Evolutionary conservation across 2,113 vertebrate genomes (phyloP).

Genomic region (Percopsis transmontana): DNA sequence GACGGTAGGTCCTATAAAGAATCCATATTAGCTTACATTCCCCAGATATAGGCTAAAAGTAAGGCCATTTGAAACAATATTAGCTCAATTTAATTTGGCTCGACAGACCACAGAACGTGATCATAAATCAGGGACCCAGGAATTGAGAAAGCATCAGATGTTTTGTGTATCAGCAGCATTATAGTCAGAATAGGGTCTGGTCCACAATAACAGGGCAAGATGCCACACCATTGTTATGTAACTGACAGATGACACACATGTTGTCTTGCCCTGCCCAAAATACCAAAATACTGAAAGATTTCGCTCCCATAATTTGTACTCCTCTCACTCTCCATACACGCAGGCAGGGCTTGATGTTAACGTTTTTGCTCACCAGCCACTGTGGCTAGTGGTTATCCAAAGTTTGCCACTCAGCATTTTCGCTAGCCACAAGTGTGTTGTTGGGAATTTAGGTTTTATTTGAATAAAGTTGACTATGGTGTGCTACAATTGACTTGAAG

Average conservation of each 20-base stretch:
- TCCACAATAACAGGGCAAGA: constrained; percentile 62
- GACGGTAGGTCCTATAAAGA: constrained; percentile 18
- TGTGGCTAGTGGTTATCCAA: no score
- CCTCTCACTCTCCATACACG: no score
- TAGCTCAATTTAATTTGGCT: constrained; percentile 24
- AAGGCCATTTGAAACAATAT: constrained; percentile 19
- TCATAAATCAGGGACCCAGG: constrained; percentile 28
- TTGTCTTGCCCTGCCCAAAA: no score
- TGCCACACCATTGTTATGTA: constrained; percentile 67
- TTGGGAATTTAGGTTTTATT: no score
- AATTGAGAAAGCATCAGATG: constrained; percentile 41
- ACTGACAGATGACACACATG: constrained; percentile 35
- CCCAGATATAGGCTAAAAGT: constrained; percentile 15
- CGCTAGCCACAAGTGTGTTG: no score
- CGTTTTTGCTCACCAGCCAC: no score
- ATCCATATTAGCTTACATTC: constrained; percentile 1
- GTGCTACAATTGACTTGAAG: no score
- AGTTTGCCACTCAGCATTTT: no score
- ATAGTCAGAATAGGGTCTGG: constrained; percentile 28
- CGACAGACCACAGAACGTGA: constrained; percentile 26
- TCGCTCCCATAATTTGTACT: not conserved
- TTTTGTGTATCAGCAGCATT: constrained; percentile 25
- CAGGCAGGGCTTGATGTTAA: no score
- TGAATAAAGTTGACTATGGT: no score
- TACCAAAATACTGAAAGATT: constrained; percentile 41